Evolutionary conservation across 1,140 invertebrate genomes (phyloP).

Genomic region (Trypoxylus dichotomus): DNA sequence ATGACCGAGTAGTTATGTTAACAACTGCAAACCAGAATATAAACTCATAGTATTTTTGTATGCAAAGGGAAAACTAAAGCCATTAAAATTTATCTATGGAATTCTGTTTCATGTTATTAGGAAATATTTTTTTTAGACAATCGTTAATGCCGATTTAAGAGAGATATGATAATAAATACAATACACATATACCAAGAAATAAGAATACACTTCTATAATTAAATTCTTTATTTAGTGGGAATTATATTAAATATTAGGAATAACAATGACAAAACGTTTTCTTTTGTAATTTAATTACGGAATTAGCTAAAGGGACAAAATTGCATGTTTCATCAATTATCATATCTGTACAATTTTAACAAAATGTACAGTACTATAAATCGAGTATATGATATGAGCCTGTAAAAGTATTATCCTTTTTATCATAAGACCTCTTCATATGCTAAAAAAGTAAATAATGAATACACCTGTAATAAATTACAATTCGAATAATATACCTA

Average conservation of each 20-base stretch:
- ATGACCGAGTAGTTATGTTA: too few relatives aligned
- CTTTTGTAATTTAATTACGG: slow-evolving; percentile 22
- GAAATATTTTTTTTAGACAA: too few relatives aligned
- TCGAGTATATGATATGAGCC: slow-evolving; percentile 31
- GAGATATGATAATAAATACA: too few relatives aligned
- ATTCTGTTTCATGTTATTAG: too few relatives aligned
- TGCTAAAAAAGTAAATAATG: slow-evolving; percentile 26
- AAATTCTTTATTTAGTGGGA: slow-evolving; percentile 30
- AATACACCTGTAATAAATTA: slow-evolving; percentile 28
- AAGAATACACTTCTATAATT: slow-evolving; percentile 15
- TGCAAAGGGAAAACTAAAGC: too few relatives aligned
- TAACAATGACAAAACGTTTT: slow-evolving; percentile 30
- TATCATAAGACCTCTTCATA: slow-evolving; percentile 31
- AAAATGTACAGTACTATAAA: slow-evolving; percentile 30
- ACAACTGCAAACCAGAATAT: too few relatives aligned
- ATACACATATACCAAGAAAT: not conserved
- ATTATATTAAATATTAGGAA: slow-evolving; percentile 33
- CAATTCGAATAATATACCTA: slow-evolving; percentile 40
- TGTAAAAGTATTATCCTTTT: slow-evolving; percentile 32
- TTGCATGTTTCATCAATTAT: slow-evolving; percentile 2
- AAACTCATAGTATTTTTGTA: too few relatives aligned
- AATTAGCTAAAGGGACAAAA: slow-evolving; percentile 32
- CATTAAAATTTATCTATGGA: too few relatives aligned
- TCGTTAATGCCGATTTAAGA: too few relatives aligned
- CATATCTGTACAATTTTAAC: slow-evolving; percentile 30